Evolutionary conservation across 2,113 vertebrate species (phyloP).

Genomic region (Polypterus bichir): DNA sequence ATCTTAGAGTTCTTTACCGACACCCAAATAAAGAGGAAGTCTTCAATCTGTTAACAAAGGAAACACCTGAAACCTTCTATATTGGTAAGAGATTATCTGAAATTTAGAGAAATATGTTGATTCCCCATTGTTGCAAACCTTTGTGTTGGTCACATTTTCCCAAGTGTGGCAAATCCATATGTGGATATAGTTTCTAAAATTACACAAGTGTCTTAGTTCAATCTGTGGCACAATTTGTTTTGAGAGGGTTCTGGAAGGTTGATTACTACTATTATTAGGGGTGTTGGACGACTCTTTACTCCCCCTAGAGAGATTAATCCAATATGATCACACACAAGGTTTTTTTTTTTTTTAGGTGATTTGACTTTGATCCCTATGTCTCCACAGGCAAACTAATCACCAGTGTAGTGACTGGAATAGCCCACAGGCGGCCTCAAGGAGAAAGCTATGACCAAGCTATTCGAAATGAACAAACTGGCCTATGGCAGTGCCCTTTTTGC

Average conservation of each 20-base stretch:
- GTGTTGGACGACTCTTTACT: no score
- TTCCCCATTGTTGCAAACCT: not conserved
- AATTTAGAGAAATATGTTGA: no score
- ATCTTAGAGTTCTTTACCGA: conserved; percentile 79
- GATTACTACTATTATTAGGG: no score
- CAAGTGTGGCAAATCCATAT: no score
- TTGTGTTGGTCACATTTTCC: not conserved
- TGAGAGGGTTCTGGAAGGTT: not conserved
- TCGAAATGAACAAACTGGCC: conserved; percentile 79
- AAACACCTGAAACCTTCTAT: conserved; percentile 96
- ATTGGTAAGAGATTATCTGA: conserved; percentile 57
- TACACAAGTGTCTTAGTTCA: not conserved
- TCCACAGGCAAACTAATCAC: conserved; percentile 85
- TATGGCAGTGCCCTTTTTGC: conserved; percentile 98
- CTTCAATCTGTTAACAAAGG: conserved; percentile 95
- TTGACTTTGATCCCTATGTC: not conserved
- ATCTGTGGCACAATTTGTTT: not conserved
- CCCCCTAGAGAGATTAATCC: no score
- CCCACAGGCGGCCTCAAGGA: conserved; percentile 87
- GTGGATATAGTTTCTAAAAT: not conserved
- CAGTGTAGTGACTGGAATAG: conserved; percentile 85
- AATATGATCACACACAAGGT: no score
- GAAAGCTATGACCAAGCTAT: conserved; percentile 98
- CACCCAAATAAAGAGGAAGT: conserved; percentile 90
- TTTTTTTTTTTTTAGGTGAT: not conserved